Conservation (phyloP, 2,888 invertebrate species). For the Melieria crassipennis region DNA sequence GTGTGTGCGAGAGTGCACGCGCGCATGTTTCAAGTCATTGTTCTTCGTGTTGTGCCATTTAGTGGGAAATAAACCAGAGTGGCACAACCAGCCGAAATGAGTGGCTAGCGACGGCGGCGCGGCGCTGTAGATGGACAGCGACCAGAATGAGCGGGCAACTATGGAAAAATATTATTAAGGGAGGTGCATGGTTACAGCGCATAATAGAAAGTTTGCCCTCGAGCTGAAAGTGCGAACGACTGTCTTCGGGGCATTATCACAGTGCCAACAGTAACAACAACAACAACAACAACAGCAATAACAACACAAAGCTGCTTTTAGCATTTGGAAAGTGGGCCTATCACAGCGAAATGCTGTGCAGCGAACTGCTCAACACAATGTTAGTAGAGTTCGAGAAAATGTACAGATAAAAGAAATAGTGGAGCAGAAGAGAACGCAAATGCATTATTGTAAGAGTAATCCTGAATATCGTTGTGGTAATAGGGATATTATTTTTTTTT, state of each 20-base stretch:
- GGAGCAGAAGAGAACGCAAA: too few species aligned
- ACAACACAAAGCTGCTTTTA: not conserved
- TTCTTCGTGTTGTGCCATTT: slow-evolving; percentile 40
- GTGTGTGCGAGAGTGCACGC: not conserved
- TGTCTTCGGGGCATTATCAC: slow-evolving; percentile 25
- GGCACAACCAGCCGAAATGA: not conserved
- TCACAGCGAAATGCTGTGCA: not conserved
- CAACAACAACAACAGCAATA: not conserved
- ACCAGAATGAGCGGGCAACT: not conserved
- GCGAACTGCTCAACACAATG: not conserved
- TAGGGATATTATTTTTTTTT: too few species aligned
- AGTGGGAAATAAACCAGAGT: slow-evolving; percentile 40
- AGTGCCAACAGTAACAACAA: not conserved
- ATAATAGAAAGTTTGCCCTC: slow-evolving; percentile 41
- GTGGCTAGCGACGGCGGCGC: slow-evolving; percentile 8
- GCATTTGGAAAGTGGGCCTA: not conserved
- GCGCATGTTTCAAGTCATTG: slow-evolving; percentile 22
- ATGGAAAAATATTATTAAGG: not conserved
- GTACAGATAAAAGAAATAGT: too few species aligned
- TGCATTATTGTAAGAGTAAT: too few species aligned
- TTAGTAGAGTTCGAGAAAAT: too few species aligned
- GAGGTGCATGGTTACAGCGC: not conserved
- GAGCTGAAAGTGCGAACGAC: slow-evolving; percentile 42
- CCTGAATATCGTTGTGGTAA: too few species aligned
- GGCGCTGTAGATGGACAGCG: not conserved